Base-by-base conservation (phyloP, 2,888 invertebrate genomes). In the Capitulum mitella region DNA sequence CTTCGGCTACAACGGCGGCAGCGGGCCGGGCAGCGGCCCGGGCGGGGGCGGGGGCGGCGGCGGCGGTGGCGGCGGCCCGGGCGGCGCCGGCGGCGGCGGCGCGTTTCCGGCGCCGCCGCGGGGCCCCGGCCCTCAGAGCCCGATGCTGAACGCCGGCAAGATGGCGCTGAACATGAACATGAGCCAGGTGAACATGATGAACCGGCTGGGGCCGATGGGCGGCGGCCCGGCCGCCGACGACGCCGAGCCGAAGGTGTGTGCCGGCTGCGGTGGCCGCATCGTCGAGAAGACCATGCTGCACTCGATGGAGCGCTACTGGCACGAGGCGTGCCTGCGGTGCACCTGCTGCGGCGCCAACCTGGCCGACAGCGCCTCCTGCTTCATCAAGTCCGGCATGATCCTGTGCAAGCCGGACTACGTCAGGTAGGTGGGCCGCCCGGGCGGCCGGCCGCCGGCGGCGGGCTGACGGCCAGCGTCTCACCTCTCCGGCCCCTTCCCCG, bases 371-470 rank as follows among this genome's bases (percentile, higher is more conserved):
- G 91, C 92, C 85, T 92, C 96, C 83, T 97, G 97, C 87, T 97
- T 95, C 86, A 92, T 94, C 82, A 90, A 94, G 83, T 95, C 96
- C 86, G 95, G 94, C 84, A 93, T 93, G 85, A 96, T 97, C 84
- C 97, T 94, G 88, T 97, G 97, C 90, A 96, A 95, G 88, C 94
- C 93, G 85, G 97, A 97, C 87, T 97, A 97, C 87, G 93, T 94
- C 89, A 92, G 95, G 97, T 97, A 85, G 91, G 93, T 88, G n/a
- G 10, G 22, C 54, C 54, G 54, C 6, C n/a, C 6, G 43, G 43
- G 6, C 43, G 10, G 22, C 54, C 54, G 54, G 1, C n/a, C 6
- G 43, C 6, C 43, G 6, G 43, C 43, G 43, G 12, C 43, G 43
- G 43, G 43, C 5, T n/a, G n/a, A n/a, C n/a, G n/a, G n/a, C n/a